phyloP scores from a whole-genome alignment of 2,888 invertebrate genomes.

The Drosophila robusta region DNA sequence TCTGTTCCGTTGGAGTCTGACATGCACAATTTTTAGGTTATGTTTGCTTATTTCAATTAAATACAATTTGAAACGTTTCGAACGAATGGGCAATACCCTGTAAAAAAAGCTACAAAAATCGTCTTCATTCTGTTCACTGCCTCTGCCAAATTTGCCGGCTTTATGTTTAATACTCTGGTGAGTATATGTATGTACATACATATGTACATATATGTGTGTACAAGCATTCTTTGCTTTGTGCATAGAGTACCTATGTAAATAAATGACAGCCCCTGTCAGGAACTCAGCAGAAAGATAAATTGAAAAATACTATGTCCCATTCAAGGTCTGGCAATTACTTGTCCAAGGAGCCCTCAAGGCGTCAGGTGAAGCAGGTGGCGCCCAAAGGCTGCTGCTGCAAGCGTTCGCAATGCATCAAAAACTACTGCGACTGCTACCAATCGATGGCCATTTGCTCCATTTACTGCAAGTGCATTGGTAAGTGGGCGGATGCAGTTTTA shows the following conservation, averaged over 20 bases:
- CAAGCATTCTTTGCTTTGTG: neutral
- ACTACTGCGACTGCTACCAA: conserved; percentile 73
- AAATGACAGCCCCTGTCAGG: conserved; percentile 37
- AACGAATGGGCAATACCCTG: too few relatives aligned
- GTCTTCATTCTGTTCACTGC: too few relatives aligned
- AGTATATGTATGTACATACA: too few relatives aligned
- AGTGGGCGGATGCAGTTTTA: conserved; percentile 3
- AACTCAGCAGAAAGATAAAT: neutral
- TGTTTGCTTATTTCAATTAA: neutral
- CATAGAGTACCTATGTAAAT: neutral
- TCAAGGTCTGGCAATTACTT: conserved; percentile 1
- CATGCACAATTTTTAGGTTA: neutral
- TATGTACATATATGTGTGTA: too few relatives aligned
- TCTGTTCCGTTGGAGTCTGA: neutral
- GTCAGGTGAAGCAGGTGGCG: conserved; percentile 23
- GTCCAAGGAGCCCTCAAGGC: conserved; percentile 16
- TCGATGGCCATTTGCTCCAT: conserved; percentile 63
- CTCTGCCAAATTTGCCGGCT: too few relatives aligned
- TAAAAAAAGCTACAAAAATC: too few relatives aligned
- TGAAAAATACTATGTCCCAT: conserved; percentile 22
- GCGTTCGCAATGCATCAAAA: conserved; percentile 71
- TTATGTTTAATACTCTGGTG: too few relatives aligned
- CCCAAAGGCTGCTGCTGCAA: conserved; percentile 68
- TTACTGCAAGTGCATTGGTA: conserved; percentile 67
- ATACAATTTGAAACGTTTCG: neutral